Conservation (phyloP, 1,140 invertebrate genomes). For the Pectinophora gossypiella region DNA sequence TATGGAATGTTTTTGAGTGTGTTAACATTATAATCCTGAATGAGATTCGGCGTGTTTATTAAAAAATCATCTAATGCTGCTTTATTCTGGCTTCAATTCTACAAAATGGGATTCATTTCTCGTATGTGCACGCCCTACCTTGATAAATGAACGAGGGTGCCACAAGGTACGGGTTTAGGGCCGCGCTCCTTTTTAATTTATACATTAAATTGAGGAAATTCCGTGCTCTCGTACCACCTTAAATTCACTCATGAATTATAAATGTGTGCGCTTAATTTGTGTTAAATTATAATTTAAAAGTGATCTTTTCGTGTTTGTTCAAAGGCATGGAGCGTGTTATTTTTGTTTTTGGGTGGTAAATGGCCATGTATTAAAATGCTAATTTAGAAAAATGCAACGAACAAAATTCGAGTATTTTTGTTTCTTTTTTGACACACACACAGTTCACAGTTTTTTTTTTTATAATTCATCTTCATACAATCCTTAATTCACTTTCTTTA, state of each 20-base stretch:
- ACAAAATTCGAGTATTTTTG: too few species aligned
- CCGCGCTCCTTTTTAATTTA: conserved; percentile 2
- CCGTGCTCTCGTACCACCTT: background rate
- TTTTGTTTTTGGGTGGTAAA: background rate
- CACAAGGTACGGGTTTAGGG: background rate
- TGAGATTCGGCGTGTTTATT: background rate
- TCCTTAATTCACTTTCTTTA: too few species aligned
- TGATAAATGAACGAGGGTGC: conserved; percentile 2
- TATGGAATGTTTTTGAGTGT: background rate
- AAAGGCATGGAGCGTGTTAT: background rate
- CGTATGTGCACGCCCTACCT: background rate
- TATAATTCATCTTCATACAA: too few species aligned
- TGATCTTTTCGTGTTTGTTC: background rate
- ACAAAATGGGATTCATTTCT: background rate
- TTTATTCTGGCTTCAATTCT: background rate
- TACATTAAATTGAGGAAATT: conserved; percentile 5
- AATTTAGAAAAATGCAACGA: too few species aligned
- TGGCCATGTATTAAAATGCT: too few species aligned
- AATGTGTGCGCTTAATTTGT: conserved; percentile 5
- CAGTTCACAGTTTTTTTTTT: too few species aligned
- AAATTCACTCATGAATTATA: conserved; percentile 4
- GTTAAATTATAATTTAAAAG: conserved; percentile 5
- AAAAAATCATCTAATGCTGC: background rate
- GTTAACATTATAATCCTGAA: background rate
- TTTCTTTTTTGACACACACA: too few species aligned